Conservation (phyloP, 2,113 vertebrate species). For the Propithecus coquereli region DNA sequence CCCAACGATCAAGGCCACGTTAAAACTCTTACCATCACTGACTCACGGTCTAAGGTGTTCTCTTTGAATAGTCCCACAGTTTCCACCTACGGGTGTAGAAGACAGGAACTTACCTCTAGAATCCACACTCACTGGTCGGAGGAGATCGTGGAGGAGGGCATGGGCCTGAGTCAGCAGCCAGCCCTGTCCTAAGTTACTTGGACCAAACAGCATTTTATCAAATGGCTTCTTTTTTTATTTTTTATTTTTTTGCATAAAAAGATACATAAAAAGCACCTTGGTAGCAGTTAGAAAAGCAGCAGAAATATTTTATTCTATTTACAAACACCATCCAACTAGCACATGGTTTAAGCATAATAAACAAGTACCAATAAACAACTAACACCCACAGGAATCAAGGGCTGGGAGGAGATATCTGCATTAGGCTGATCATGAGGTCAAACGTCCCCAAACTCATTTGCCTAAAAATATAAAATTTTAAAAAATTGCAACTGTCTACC, state of each 20-base stretch:
- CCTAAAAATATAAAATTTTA: neutral
- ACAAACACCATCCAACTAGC: neutral
- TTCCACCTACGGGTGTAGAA: neutral
- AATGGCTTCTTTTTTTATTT: neutral
- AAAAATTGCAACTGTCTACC: neutral
- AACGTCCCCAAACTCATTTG: neutral
- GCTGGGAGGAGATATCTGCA: neutral
- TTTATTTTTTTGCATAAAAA: neutral
- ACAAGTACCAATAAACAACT: neutral
- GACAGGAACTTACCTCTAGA: neutral
- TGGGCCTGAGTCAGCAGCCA: neutral
- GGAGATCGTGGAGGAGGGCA: fast-evolving
- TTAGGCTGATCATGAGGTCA: neutral
- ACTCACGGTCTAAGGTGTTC: neutral
- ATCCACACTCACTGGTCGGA: neutral
- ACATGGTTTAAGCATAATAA: neutral
- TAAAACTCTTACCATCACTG: fast-evolving
- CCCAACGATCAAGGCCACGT: neutral
- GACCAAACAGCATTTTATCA: neutral
- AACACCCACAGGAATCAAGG: neutral
- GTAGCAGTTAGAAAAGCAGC: neutral
- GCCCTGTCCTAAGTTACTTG: neutral
- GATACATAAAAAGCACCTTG: neutral
- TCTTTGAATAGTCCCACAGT: neutral
- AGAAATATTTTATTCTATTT: conserved; percentile 1